Conservation (phyloP, 2,113 vertebrate species). For the Petrocephalus microphthalmus region DNA sequence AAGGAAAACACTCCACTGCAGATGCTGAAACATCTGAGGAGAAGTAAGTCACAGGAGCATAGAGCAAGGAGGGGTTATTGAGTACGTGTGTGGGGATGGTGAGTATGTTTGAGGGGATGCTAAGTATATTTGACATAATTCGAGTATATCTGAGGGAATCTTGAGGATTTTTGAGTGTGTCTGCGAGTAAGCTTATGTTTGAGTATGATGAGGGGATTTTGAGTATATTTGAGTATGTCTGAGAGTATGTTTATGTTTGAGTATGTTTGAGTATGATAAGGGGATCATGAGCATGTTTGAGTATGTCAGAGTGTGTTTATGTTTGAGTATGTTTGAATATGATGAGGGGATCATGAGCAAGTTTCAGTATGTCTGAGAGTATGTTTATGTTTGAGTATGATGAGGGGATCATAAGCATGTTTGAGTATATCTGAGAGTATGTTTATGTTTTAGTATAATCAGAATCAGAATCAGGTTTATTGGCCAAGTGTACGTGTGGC, state of each 20-base stretch:
- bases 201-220: neutral
- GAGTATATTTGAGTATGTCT: neutral
- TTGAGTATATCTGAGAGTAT: too few species aligned
- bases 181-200: neutral
- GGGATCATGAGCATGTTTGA: too few species aligned
- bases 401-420: too few species aligned
- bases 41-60: slow-evolving; percentile 45
- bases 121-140: neutral
- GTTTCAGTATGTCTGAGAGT: too few species aligned
- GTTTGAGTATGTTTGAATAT: neutral
- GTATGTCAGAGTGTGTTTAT: neutral
- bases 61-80: neutral
- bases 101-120: neutral
- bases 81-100: neutral
- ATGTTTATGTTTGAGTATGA: neutral
- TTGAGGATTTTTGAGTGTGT: neutral
- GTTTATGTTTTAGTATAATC: too few species aligned
- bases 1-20: slow-evolving; percentile 43
- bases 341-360: too few species aligned
- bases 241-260: neutral
- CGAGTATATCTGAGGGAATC: neutral
- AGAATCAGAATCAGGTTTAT: too few species aligned
- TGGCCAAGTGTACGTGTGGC: too few species aligned
- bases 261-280: neutral
- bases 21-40: slow-evolving; percentile 49